phyloP scores from a whole-genome alignment of 2,888 invertebrate genomes.

The Leucozona laternaria region DNA sequence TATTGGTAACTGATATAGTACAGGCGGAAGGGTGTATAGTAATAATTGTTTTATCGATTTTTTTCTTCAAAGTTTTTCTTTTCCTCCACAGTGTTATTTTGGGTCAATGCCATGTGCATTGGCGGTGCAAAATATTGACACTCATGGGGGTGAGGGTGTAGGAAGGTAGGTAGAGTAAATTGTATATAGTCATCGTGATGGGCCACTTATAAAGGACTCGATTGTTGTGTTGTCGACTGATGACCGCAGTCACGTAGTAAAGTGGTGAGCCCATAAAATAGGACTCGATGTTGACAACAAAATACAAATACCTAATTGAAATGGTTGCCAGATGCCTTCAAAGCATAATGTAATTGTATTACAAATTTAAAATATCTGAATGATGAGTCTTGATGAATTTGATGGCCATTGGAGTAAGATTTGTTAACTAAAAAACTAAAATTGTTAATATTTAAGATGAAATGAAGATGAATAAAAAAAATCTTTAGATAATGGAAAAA shows the following conservation, averaged over 20 bases:
- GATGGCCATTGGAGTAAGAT: background rate
- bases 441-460: no score
- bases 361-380: background rate
- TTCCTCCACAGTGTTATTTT: constrained; percentile 40
- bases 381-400: background rate
- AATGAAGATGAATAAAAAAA: no score
- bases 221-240: constrained; percentile 37
- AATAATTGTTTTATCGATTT: constrained; percentile 73
- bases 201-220: background rate
- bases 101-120: constrained; percentile 71
- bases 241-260: constrained; percentile 50
- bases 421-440: no score
- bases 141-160: constrained; percentile 7
- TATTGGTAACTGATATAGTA: constrained; percentile 7
- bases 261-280: constrained; percentile 43
- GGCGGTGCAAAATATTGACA: constrained; percentile 39
- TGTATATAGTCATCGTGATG: background rate
- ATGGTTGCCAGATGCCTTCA: constrained; percentile 20
- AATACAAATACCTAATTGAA: background rate
- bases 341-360: background rate
- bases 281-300: background rate
- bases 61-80: constrained; percentile 13
- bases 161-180: background rate
- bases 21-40: constrained; percentile 19
- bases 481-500: no score